Evolutionary conservation across 1,140 invertebrate species (phyloP), one percentile per base, ranked within the genome.

Genomic region (silkworm (Bombyx mori)): DNA sequence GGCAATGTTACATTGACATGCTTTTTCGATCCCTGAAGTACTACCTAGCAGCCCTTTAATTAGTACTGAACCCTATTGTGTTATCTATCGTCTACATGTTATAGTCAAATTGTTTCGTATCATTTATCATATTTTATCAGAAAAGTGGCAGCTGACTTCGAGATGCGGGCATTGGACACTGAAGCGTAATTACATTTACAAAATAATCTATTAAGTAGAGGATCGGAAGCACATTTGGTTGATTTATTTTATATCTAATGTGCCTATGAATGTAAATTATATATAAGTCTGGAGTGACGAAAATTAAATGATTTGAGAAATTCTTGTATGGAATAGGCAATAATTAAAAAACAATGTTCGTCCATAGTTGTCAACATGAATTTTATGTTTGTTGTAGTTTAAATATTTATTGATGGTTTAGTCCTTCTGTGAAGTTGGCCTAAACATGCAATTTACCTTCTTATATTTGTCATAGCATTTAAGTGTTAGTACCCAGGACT

Each of bases 221-320:
- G 74, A 84, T 84, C 73, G 73, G 74, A 79, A 75, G 76, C 79
- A 82, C 76, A 72, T 75, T 82, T 69, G 81, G 77, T 82, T 85
- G 72, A 81, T 35, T 83, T 84, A 79, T 82, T 83, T 73, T 82
- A 72, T 82, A 84, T 85, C 84, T 85, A 80, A 84, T 85, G 84
- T 87, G 84, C 84, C 84, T 87, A 85, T 84, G 82, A 82, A 82
- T 85, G 75, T 84, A 84, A 84, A 85, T 73, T 87, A 85, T 79
- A 73, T 71, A 77, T 85, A 87, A 79, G 81, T 78, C 73, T 79
- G 60, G 80, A 78, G 78, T 76, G 76, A 82, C 69, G 68, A 70
- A 69, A 68, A 79, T 75, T 75, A 71, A 73, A 78, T 80, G 70
- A 65, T 58, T 65, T 76, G 69, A 56, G 71, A 79, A 82, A 71